Percentiles rank a stretch among this genome's conserved stretches.
phyloP scores from a whole-genome alignment of 2,113 vertebrate genomes.

The Brachyhypopomus gauderio region DNA sequence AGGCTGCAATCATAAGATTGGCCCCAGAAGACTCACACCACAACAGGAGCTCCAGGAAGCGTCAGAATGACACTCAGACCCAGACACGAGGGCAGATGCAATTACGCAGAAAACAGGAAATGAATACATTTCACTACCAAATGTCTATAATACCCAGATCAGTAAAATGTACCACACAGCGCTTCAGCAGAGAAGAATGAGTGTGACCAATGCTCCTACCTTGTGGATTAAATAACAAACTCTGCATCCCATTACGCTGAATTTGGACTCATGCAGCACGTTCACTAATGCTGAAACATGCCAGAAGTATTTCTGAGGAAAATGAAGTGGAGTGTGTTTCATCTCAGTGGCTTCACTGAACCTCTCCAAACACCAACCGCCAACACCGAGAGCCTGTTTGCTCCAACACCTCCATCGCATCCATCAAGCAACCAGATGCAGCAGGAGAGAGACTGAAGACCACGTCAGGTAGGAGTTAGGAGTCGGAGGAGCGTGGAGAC shows the following conservation, averaged over 20 bases:
- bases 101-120: slow-evolving; percentile 38
- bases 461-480: too few relatives aligned
- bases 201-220: not conserved
- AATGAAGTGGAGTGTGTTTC: not conserved
- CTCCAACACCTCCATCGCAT: slow-evolving; percentile 47
- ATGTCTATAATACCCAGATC: slow-evolving; percentile 7
- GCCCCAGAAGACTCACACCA: slow-evolving; percentile 40
- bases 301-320: slow-evolving; percentile 8
- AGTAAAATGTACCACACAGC: slow-evolving; percentile 3
- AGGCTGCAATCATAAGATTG: slow-evolving; percentile 57
- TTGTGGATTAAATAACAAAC: not conserved
- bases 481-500: too few relatives aligned
- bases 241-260: slow-evolving; percentile 25
- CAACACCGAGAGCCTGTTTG: not conserved
- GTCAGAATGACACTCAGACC: slow-evolving; percentile 37
- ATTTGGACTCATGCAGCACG: slow-evolving; percentile 8
- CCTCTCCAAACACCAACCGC: too few relatives aligned
- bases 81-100: slow-evolving; percentile 31
- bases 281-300: not conserved
- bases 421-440: slow-evolving; percentile 18
- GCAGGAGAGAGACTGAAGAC: too few relatives aligned
- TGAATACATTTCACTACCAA: slow-evolving; percentile 14
- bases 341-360: not conserved
- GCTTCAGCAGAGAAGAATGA: not conserved
- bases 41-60: slow-evolving; percentile 30